phyloP scores from a whole-genome alignment of 2,797 vertebrate genomes.

The Phoebastria nigripes region DNA sequence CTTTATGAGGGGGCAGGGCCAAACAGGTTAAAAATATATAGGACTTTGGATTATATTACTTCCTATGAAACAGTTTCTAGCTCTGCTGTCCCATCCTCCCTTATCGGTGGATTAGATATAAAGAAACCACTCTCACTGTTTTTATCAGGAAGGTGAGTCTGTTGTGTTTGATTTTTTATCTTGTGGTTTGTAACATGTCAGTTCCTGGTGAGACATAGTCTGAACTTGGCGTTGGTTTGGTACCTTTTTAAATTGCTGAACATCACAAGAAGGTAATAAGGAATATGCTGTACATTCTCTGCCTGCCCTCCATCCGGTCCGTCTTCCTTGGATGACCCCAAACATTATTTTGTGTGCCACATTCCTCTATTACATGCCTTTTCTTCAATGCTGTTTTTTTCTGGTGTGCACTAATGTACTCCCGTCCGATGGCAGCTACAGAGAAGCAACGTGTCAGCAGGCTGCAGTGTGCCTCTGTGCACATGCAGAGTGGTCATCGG shows the following conservation, averaged over 20 bases:
- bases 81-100: background rate
- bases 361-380: background rate
- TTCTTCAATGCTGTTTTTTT: background rate
- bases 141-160: background rate
- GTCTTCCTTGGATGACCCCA: background rate
- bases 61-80: background rate
- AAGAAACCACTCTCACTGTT: background rate
- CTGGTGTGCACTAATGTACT: background rate
- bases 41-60: background rate
- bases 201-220: background rate
- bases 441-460: background rate
- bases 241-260: background rate
- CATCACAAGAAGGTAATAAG: background rate
- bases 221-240: background rate
- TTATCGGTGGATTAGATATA: background rate
- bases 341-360: background rate
- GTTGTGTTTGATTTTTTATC: background rate
- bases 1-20: background rate
- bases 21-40: background rate
- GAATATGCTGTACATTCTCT: background rate
- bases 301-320: background rate
- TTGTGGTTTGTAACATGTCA: background rate
- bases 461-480: accelerated
- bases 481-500: background rate
- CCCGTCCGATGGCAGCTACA: background rate